Evolutionary conservation across 1,140 invertebrate genomes (phyloP).

Genomic region (Dryas iulia): DNA sequence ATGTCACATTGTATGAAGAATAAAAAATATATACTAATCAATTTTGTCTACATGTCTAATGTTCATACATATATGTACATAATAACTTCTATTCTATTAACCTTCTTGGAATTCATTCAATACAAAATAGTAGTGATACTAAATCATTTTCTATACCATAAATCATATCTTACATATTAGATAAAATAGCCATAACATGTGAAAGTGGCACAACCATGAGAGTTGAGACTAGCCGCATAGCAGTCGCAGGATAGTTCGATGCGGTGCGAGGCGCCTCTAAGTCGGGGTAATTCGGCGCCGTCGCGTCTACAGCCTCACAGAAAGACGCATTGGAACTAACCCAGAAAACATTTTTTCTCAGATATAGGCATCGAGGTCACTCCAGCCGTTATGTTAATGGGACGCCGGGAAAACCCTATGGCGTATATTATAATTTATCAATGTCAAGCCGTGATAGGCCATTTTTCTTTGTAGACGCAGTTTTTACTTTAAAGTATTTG

Average conservation of each 20-base stretch:
- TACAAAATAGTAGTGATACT: not conserved
- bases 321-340: slow-evolving; percentile 62
- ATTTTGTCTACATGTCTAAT: not conserved
- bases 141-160: not conserved
- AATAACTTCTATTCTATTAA: too few species aligned
- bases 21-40: too few species aligned
- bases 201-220: not conserved
- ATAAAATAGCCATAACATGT: not conserved
- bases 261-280: slow-evolving; percentile 42
- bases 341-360: slow-evolving; percentile 71
- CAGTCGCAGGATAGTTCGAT: slow-evolving; percentile 9
- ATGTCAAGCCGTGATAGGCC: slow-evolving; percentile 37
- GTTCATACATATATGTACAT: not conserved
- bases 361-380: slow-evolving; percentile 70
- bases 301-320: slow-evolving; percentile 50
- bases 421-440: slow-evolving; percentile 66
- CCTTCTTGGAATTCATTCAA: not conserved
- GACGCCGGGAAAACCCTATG: slow-evolving; percentile 59
- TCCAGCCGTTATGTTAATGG: slow-evolving; percentile 67
- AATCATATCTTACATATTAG: not conserved
- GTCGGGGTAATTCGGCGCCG: slow-evolving; percentile 54
- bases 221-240: slow-evolving; percentile 2
- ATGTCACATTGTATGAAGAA: too few species aligned
- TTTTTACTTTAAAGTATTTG: slow-evolving; percentile 23
- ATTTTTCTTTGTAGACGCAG: slow-evolving; percentile 27